Conservation (phyloP, 1,140 invertebrate genomes). For the Lycorma delicatula region DNA sequence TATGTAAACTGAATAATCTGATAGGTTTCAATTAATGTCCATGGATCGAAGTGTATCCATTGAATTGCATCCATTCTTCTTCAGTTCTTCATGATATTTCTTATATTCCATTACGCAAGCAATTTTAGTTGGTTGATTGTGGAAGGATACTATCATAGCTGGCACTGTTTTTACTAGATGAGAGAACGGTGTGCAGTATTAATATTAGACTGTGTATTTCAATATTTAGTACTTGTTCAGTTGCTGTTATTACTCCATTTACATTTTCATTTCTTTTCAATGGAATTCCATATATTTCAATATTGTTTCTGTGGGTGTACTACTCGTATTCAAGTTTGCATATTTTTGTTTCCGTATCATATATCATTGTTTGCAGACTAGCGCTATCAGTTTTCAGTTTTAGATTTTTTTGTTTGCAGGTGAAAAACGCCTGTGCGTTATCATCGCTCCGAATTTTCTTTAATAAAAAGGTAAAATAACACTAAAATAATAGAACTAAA, state of each 20-base stretch:
- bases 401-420: too few relatives aligned
- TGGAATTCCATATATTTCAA: neutral
- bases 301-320: neutral
- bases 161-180: neutral
- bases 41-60: too few relatives aligned
- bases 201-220: neutral
- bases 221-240: neutral
- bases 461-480: too few relatives aligned
- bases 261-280: too few relatives aligned
- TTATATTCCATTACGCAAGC: neutral
- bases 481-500: too few relatives aligned
- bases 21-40: neutral
- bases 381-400: too few relatives aligned
- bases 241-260: neutral
- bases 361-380: too few relatives aligned
- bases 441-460: too few relatives aligned
- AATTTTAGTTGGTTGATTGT: too few relatives aligned
- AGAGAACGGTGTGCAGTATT: neutral
- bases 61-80: too few relatives aligned
- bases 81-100: neutral
- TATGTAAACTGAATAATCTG: neutral
- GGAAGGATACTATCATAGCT: neutral
- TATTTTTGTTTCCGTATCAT: neutral
- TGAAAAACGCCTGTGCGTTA: too few relatives aligned
- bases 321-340: neutral